Conservation (phyloP, 2,113 vertebrate species). For the Neomonachus schauinslandi region DNA sequence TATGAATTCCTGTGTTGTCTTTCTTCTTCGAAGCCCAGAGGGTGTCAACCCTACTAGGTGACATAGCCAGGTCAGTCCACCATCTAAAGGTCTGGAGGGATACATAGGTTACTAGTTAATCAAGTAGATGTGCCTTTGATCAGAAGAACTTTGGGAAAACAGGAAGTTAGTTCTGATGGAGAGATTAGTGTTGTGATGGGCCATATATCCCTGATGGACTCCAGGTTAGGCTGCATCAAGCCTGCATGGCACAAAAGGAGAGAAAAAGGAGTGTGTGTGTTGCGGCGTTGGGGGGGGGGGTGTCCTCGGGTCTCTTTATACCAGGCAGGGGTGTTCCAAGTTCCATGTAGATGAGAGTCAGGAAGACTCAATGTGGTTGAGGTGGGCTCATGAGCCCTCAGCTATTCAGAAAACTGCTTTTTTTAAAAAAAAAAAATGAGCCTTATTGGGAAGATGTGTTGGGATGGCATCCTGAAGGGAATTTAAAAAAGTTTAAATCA, state of each 20-base stretch:
- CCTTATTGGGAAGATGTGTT: neutral
- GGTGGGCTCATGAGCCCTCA: neutral
- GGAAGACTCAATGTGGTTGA: neutral
- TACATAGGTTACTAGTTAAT: neutral
- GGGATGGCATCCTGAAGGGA: neutral
- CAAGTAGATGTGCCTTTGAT: neutral
- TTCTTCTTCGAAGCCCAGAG: neutral
- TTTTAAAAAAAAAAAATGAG: neutral
- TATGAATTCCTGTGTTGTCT: neutral
- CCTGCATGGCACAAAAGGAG: neutral
- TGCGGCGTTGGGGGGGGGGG: rapidly evolving
- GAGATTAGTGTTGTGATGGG: neutral
- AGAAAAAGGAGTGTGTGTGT: neutral
- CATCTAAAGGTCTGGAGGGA: neutral
- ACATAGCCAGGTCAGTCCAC: neutral
- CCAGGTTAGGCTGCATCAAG: neutral
- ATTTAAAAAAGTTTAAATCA: conserved; percentile 48
- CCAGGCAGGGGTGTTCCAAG: neutral
- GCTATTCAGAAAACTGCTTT: neutral
- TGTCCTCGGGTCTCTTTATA: neutral
- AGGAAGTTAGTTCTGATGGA: neutral
- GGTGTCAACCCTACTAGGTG: neutral
- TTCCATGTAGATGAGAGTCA: neutral
- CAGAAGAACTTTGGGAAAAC: neutral
- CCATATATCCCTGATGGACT: neutral